Evolutionary conservation across 2,888 invertebrate species (phyloP), one percentile per base, ranked within the genome.

Genomic region (Micoletzkya japonica): DNA sequence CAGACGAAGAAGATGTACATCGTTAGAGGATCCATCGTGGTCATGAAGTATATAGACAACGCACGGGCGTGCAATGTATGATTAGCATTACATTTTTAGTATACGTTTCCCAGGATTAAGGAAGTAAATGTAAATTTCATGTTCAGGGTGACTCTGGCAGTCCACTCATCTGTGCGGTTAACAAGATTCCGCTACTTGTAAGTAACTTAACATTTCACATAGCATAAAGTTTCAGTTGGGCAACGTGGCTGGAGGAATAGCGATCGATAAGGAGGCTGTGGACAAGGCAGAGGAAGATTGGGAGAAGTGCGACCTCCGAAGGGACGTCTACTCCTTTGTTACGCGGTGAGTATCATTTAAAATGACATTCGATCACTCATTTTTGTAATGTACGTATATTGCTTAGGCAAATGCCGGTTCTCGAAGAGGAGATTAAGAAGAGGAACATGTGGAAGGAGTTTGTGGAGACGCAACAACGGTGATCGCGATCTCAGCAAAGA

Each of bases 101-200:
- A 36, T 10, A 26, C 14, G 10, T 10, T 32, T 30, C 59, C 10
- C 7, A 24, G 26, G 32, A 63, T 17, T 26, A 17, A 17, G 24
- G n/a, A 54, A 17, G 10, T 44, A 44, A 14, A 14, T 20, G 44
- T 14, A 10, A 14, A 20, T 14, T 49, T 49, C 30, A 34, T 52
- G 39, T 26, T 24, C 1, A 67, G 67, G 67, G 67, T 26, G 67
- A 67, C 34, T 67, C 67, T 14, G 67, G 67, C 39, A 67, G 67
- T 17, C 67, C 67, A 1, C 57, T 67, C 28, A 44, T 67, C 7
- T 67, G 67, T 34, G 26, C n/a, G 0, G 56, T 57, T 39, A 4
- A 20, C 17, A 44, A 44, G 14, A 57, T 57, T 44, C 67, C 67
- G 7, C 32, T 67, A 24, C 39, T 67, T 20, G 67, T 67, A 14